Evolutionary conservation across 2,888 invertebrate species (phyloP).

Genomic region (Cryptocephalus primarius): DNA sequence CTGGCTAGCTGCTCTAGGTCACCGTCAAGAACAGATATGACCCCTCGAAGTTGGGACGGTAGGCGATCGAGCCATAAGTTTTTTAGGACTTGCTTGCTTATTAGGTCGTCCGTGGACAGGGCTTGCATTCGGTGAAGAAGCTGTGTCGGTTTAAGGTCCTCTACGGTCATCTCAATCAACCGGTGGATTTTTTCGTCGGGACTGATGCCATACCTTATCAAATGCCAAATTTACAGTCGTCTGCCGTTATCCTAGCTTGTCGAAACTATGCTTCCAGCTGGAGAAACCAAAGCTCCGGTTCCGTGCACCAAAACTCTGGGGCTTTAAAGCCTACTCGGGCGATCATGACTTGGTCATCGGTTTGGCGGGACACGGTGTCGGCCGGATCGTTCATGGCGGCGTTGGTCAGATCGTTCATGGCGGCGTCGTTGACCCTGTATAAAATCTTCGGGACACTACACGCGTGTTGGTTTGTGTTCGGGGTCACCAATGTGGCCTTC

Average conservation of each 20-base stretch:
- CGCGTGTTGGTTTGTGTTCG: neutral
- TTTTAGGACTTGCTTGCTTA: neutral
- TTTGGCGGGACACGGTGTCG: neutral
- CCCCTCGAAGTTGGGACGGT: constrained; percentile 1
- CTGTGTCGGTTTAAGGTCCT: neutral
- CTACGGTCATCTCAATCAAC: neutral
- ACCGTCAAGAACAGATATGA: neutral
- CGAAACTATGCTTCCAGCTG: neutral
- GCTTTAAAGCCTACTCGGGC: no score
- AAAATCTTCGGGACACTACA: neutral
- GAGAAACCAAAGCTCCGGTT: neutral
- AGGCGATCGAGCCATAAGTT: constrained; percentile 1
- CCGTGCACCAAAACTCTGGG: neutral
- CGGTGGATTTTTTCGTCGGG: neutral
- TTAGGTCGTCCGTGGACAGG: neutral
- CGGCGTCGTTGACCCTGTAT: no score
- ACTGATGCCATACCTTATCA: neutral
- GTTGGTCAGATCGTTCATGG: no score
- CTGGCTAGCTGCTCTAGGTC: neutral
- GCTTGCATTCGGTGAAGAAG: neutral
- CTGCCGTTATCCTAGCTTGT: neutral
- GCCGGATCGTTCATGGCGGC: no score
- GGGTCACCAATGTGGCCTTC: neutral
- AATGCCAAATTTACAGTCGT: neutral
- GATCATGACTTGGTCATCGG: neutral